A percentile compares a stretch with the other conserved stretches of the same genome.
Evolutionary conservation across 1,140 invertebrate genomes (phyloP).

Genomic region (fruit fly (Drosophila melanogaster)): DNA sequence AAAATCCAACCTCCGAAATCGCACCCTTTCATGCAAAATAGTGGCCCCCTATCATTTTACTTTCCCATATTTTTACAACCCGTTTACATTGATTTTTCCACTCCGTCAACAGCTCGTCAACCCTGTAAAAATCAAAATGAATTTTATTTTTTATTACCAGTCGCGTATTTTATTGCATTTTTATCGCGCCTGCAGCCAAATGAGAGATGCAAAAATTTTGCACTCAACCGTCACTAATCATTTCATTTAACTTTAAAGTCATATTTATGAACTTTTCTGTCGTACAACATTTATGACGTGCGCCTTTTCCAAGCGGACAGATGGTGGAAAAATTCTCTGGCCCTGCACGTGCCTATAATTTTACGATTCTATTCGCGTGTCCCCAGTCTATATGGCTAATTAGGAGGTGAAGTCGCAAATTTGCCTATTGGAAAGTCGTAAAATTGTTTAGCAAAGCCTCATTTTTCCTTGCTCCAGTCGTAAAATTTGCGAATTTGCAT

Average conservation of each 20-base stretch:
- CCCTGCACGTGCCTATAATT: constrained; percentile 64
- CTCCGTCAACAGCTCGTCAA: constrained; percentile 53
- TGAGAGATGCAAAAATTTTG: constrained; percentile 45
- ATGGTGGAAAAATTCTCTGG: constrained; percentile 39
- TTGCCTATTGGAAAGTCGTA: constrained; percentile 79
- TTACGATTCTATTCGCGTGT: constrained; percentile 57
- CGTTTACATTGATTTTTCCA: constrained; percentile 26
- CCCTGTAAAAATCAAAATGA: constrained; percentile 66
- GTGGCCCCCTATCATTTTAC: constrained; percentile 6
- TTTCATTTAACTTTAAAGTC: constrained; percentile 78
- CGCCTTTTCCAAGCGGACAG: constrained; percentile 38
- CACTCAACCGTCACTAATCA: constrained; percentile 72
- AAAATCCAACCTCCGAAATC: constrained; percentile 10
- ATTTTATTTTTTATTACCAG: constrained; percentile 48
- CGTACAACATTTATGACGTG: constrained; percentile 70
- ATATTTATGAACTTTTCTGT: constrained; percentile 70
- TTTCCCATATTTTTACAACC: constrained; percentile 13
- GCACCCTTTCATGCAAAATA: constrained; percentile 28
- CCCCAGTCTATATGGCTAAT: constrained; percentile 59
- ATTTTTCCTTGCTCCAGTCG: constrained; percentile 43
- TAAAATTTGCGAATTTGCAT: constrained; percentile 65
- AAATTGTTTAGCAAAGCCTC: constrained; percentile 61
- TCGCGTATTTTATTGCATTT: constrained; percentile 71
- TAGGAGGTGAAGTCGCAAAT: constrained; percentile 77
- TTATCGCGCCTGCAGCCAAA: constrained; percentile 70